Evolutionary conservation across 2,888 invertebrate genomes (phyloP), one percentile per base, ranked within the genome.

Genomic region (Apodemia duryi): DNA sequence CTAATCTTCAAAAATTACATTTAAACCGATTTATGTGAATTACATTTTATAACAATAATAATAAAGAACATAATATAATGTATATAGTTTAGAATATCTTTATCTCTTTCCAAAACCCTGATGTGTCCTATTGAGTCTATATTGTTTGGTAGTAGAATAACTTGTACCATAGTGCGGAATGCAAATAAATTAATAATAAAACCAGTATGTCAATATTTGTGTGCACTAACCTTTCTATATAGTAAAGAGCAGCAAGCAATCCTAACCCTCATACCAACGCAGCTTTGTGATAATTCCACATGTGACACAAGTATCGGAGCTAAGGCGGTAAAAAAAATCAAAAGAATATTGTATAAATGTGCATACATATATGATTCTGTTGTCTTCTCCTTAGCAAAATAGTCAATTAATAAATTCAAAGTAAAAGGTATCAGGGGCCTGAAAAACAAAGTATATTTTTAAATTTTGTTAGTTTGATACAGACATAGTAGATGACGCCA

Each of bases 231-330:
- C 93, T 97, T 97, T 88, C 96, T 93, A 79, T 96, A 97, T 69
- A 97, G 82, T 13, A 97, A 82, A 0, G 96, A 95, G 77, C 96
- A 96, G 75, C 95, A 93, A 0, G 96, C 96, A 64, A 97, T 93
- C 73, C 97, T 86, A 65, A 96, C 90, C 77, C 95, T 87, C 96
- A 96, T 96, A 63, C 97, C 97, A 63, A 96, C 92, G 71, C 94
- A 92, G 72, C 91, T 86, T 74, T 92, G 91, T 49, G 89, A 88
- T 69, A 94, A 79, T 66, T 81, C 84, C 35, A 87, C 73, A 72
- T 94, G 95, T 80, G 97, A 97, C 74, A 94, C 92, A 64, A 95
- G 84, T 46, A 96, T 71, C 21, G 94, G 87, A 64, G 93, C 93
- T 2, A 92, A 51, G 66, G 94, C 83, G 62, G 94, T 92, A 66